Evolutionary conservation across 2,888 invertebrate genomes (phyloP).

Genomic region (Andrena camellia): DNA sequence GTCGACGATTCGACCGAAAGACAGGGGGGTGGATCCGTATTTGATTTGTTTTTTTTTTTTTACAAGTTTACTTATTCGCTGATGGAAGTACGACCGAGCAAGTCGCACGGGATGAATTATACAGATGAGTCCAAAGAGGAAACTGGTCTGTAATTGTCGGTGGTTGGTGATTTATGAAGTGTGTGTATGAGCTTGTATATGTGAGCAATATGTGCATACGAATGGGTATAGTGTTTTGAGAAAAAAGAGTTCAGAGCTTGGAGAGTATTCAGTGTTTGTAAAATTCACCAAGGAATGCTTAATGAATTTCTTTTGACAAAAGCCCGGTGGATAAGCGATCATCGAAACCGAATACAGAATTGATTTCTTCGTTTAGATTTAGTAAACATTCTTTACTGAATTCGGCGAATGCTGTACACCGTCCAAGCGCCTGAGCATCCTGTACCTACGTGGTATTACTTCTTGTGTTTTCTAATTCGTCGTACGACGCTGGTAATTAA

Average conservation of each 20-base stretch:
- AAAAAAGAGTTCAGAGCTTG: background rate
- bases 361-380: background rate
- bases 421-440: background rate
- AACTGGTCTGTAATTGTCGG: constrained; percentile 1
- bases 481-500: constrained; percentile 1
- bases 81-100: constrained; percentile 60
- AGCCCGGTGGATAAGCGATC: no score
- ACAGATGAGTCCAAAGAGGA: background rate
- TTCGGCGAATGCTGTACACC: background rate
- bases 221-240: constrained; percentile 10
- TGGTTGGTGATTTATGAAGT: constrained; percentile 10
- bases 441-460: background rate
- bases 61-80: constrained; percentile 2
- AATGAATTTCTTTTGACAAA: background rate
- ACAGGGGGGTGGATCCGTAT: background rate
- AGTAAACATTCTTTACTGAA: background rate
- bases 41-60: constrained; percentile 1
- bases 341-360: background rate
- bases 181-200: constrained; percentile 13
- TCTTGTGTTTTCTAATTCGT: constrained; percentile 4
- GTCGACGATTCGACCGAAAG: constrained; percentile 3
- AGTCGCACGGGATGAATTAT: constrained; percentile 51
- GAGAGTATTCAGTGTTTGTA: background rate
- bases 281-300: background rate
- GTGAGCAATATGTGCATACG: constrained; percentile 17